Base-by-base conservation (phyloP, 1,140 invertebrate genomes). In the Drosophila kepulauana region DNA sequence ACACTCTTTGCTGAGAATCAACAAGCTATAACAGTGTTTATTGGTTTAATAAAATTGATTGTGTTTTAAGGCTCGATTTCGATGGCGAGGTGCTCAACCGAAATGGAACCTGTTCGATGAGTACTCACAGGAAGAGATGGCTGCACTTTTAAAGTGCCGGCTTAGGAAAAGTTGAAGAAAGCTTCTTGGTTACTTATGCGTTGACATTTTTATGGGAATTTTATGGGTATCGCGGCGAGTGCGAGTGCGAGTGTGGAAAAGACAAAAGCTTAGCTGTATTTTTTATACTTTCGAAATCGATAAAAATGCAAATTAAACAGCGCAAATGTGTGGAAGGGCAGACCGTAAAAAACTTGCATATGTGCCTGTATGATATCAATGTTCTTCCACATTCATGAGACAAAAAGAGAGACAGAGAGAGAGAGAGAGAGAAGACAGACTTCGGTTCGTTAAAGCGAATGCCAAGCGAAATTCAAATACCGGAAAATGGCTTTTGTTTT, bases 271-370 rank as follows among this genome's bases (percentile, higher is more conserved):
- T 74, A 88, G 78, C 80, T 88, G 56, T 74, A 48, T 66, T 77
- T 77, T 73, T 77, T 66, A 72, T 77, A 67, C 78, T 84, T 82
- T 81, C 46, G 16, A 68, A 88, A 88, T 88, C 84, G 84, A 88
- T 88, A 89, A 88, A 88, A 89, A 88, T 88, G 84, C 85, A 88
- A 89, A 88, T 88, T 88, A 88, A 88, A 89, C 78, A 84, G 67
- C 70, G 57, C 46, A 54, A 80, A 73, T 54, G 66, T 67, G 74
- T 63, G 65, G 62, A 59, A 72, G 62, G 54, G 52, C 20, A 41
- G 51, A 57, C 15, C 13, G 25, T 51, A 58, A 67, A 25, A 67
- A 81, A 66, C 64, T 81, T 78, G 56, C 78, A 77, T 75, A 78
- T 84, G 82, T 73, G 74, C 49, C 35, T 25, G 46, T 48, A 54